Evolutionary conservation across 2,113 vertebrate species (phyloP).

Genomic region (Arenaria interpres): DNA sequence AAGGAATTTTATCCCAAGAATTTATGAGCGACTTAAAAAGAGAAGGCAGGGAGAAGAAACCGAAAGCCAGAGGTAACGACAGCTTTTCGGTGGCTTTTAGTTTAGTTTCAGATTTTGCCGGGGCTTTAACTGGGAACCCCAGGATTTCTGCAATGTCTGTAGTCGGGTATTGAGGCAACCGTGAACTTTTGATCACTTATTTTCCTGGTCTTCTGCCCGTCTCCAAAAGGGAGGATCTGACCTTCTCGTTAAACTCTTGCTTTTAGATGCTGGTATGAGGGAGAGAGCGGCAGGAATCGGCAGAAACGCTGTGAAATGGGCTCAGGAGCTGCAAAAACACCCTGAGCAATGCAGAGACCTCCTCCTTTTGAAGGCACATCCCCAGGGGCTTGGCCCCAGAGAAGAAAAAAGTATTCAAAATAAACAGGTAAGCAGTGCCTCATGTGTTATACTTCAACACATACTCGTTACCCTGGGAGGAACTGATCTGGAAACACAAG

Average conservation of each 20-base stretch:
- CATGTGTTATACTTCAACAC: accelerated
- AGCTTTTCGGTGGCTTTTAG: conserved; percentile 2
- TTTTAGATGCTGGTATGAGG: background rate
- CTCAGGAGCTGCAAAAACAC: background rate
- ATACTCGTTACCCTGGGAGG: background rate
- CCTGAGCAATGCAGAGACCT: background rate
- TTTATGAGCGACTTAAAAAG: conserved; percentile 63
- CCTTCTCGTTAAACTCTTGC: background rate
- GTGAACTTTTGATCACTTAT: background rate
- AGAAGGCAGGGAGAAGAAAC: conserved; percentile 42
- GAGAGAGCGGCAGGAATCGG: background rate
- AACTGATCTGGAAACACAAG: background rate
- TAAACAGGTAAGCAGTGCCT: background rate
- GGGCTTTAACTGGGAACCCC: background rate
- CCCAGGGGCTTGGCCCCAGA: background rate
- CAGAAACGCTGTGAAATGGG: background rate
- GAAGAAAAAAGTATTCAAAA: background rate
- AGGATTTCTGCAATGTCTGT: background rate
- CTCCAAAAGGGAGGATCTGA: background rate
- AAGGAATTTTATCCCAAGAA: conserved; percentile 46
- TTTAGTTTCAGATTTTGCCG: background rate
- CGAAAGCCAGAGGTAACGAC: conserved; percentile 47
- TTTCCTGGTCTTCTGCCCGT: background rate
- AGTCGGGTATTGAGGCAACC: background rate
- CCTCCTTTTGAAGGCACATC: background rate